These are phyloP conservation scores for Zaprionus africanus DNA, from an alignment of 1,140 invertebrate genomes.

Conservation along the genomic window DNA sequence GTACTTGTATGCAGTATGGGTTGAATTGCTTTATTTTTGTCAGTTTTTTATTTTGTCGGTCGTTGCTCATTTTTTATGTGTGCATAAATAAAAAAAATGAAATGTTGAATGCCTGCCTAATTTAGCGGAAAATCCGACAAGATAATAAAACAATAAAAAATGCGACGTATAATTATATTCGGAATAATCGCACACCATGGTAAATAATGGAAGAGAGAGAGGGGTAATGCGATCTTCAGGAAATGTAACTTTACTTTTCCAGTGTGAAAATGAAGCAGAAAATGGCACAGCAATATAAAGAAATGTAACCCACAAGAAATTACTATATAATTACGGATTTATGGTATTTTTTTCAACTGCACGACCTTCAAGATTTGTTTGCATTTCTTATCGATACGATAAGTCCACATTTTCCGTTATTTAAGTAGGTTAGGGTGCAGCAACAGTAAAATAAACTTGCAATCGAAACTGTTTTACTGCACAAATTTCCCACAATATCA, in stretches of 20 bases:
- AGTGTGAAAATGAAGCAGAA: neutral
- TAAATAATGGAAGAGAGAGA: neutral
- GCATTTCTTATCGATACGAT: neutral
- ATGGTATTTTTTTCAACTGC: neutral
- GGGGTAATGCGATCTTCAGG: neutral
- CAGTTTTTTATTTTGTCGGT: constrained; percentile 6
- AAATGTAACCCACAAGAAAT: neutral
- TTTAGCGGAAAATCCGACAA: constrained; percentile 40
- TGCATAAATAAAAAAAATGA: constrained; percentile 7
- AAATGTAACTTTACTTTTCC: neutral
- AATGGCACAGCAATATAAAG: neutral
- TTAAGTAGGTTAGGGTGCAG: constrained; percentile 2
- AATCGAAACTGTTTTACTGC: neutral
- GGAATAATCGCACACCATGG: neutral
- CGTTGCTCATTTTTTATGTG: constrained; percentile 7
- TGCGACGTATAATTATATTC: neutral
- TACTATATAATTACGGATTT: neutral
- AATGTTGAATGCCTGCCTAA: constrained; percentile 37
- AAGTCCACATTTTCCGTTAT: neutral
- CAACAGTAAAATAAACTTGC: neutral
- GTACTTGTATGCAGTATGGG: constrained; percentile 4
- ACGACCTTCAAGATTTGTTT: neutral
- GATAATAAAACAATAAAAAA: constrained; percentile 13
- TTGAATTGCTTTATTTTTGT: constrained; percentile 2
- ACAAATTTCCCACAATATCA: constrained; percentile 6